Evolutionary conservation across 2,113 vertebrate genomes (phyloP).

Genomic region (Harpagus bidentatus): DNA sequence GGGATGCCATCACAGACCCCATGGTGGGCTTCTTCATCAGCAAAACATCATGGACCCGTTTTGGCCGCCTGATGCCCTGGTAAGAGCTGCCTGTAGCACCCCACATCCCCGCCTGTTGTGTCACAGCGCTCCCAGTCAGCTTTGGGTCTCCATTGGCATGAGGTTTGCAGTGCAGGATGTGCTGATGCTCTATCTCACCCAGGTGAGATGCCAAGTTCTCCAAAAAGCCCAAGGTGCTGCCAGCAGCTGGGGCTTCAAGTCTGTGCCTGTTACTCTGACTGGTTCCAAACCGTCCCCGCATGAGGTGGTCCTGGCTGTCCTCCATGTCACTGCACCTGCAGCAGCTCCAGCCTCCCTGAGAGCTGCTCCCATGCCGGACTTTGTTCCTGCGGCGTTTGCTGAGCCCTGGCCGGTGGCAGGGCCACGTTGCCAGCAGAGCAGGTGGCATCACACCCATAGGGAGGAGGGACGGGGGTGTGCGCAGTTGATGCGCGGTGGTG

Average conservation of each 20-base stretch:
- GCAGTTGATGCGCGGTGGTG: fast-evolving
- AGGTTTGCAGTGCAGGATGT: neutral
- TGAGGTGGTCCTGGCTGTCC: fast-evolving
- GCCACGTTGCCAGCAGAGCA: neutral
- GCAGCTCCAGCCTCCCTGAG: neutral
- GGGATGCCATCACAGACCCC: constrained; percentile 93
- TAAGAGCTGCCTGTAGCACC: constrained; percentile 46
- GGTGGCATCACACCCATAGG: fast-evolving
- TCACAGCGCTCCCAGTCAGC: neutral
- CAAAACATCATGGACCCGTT: constrained; percentile 83
- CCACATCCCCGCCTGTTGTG: neutral
- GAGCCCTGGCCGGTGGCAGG: neutral
- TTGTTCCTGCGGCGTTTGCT: fast-evolving
- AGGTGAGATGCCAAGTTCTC: neutral
- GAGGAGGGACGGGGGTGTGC: neutral
- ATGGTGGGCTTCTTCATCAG: constrained; percentile 92
- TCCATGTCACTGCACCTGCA: fast-evolving
- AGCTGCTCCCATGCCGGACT: neutral
- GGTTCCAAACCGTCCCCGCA: fast-evolving
- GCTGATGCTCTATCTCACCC: neutral
- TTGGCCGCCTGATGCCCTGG: constrained; percentile 94
- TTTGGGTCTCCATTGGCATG: neutral
- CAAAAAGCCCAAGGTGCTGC: neutral
- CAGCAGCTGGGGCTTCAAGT: neutral
- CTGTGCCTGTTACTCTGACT: neutral